Evolutionary conservation across 2,888 invertebrate species (phyloP).

Genomic region (Caenorhabditis auriculariae): DNA sequence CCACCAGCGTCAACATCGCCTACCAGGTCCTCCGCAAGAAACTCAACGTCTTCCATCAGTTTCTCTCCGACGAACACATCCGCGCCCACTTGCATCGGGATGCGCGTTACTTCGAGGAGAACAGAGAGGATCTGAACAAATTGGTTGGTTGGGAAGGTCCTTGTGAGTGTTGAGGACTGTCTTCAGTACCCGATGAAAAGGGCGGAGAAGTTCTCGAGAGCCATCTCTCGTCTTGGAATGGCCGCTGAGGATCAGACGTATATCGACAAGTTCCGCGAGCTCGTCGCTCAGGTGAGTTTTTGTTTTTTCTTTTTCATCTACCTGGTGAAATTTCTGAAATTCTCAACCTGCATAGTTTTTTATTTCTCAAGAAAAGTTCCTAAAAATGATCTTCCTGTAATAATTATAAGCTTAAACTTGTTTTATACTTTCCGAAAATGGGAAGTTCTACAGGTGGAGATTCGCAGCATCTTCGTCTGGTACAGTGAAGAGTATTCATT

Average conservation of each 20-base stretch:
- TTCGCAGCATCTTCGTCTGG: too few species aligned
- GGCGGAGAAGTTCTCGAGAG: slow-evolving; percentile 89
- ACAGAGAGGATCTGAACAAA: slow-evolving; percentile 72
- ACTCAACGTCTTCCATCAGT: slow-evolving; percentile 90
- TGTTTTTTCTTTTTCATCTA: background rate
- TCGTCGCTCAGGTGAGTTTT: slow-evolving; percentile 87
- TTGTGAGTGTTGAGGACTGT: too few species aligned
- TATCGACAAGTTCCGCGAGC: slow-evolving; percentile 85
- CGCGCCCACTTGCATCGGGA: slow-evolving; percentile 85
- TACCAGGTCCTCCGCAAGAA: slow-evolving; percentile 86
- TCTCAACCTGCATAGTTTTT: too few species aligned
- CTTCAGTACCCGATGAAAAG: slow-evolving; percentile 80
- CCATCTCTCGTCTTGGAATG: slow-evolving; percentile 68
- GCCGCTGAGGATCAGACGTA: slow-evolving; percentile 82
- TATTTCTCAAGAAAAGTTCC: too few species aligned
- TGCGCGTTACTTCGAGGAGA: slow-evolving; percentile 77
- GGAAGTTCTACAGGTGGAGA: too few species aligned
- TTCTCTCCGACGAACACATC: slow-evolving; percentile 95
- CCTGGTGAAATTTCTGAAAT: too few species aligned
- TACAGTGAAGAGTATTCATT: too few species aligned
- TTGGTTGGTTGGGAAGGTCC: too few species aligned
- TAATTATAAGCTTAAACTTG: too few species aligned
- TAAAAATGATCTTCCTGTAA: too few species aligned
- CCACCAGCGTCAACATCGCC: slow-evolving; percentile 65
- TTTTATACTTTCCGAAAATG: too few species aligned